These are phyloP conservation scores for Drosophila pruinosa DNA, from an alignment of 1,140 invertebrate genomes.

Conservation along the genomic window DNA sequence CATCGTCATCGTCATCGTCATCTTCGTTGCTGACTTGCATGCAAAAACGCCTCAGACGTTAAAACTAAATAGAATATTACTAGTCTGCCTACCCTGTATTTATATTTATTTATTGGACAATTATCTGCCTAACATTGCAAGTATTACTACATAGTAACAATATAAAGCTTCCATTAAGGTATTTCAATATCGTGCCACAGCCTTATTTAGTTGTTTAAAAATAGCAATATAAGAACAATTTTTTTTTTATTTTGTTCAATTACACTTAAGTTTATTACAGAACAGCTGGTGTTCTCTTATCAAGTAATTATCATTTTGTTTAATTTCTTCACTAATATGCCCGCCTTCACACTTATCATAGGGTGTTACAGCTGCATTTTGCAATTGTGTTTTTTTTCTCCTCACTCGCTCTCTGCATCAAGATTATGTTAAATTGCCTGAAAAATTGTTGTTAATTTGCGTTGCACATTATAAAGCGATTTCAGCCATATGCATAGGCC, in stretches of 20 bases:
- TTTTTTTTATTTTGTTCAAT: too few species aligned
- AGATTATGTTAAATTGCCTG: constrained; percentile 81
- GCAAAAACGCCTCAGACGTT: constrained; percentile 8
- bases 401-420: constrained; percentile 55
- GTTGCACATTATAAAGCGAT: constrained; percentile 74
- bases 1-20: constrained; percentile 35
- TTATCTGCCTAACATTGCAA: background rate
- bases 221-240: too few species aligned
- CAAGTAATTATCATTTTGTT: too few species aligned
- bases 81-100: constrained; percentile 7
- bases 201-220: too few species aligned
- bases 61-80: background rate
- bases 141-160: background rate
- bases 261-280: too few species aligned
- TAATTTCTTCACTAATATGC: background rate
- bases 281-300: too few species aligned
- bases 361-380: constrained; percentile 34
- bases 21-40: constrained; percentile 52
- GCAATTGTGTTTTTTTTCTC: constrained; percentile 25
- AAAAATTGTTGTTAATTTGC: constrained; percentile 80
- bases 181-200: too few species aligned
- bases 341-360: background rate
- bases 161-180: too few species aligned
- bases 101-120: too few species aligned
- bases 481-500: constrained; percentile 61